These are phyloP conservation scores for Melanchra persicariae DNA, from an alignment of 2,888 invertebrate species.

Conservation along the genomic window DNA sequence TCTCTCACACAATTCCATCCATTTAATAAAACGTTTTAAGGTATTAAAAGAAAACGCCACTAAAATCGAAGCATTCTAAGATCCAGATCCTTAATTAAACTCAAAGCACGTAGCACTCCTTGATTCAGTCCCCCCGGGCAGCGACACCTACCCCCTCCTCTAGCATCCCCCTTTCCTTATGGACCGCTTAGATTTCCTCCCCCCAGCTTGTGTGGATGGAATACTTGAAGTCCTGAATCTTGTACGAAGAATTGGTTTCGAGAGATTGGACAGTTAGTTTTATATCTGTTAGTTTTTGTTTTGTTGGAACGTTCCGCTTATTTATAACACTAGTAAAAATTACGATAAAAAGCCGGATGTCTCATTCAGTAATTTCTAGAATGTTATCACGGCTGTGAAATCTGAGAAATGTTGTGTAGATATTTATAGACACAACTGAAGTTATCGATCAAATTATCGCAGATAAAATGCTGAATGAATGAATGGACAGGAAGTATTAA, in stretches of 20 bases:
- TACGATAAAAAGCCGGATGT: not conserved
- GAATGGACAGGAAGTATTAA: conserved; percentile 4
- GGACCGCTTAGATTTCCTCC: conserved; percentile 90
- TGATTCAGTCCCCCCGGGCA: conserved; percentile 88
- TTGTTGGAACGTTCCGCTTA: conserved; percentile 19
- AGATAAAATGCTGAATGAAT: conserved; percentile 17
- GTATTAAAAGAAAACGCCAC: conserved; percentile 87
- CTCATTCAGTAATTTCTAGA: not conserved
- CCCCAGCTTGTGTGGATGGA: conserved; percentile 88
- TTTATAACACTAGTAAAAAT: not conserved
- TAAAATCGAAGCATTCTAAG: conserved; percentile 89
- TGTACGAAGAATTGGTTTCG: conserved; percentile 88
- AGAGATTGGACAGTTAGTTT: conserved; percentile 86
- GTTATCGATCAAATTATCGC: conserved; percentile 28
- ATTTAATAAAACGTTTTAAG: conserved; percentile 70
- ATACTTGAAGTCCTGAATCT: conserved; percentile 89
- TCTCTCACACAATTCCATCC: conserved; percentile 61
- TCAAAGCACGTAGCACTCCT: conserved; percentile 89
- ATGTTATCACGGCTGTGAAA: conserved; percentile 3
- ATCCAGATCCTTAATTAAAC: conserved; percentile 89
- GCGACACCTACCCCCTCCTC: conserved; percentile 73
- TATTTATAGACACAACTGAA: not conserved
- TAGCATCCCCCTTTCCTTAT: conserved; percentile 84
- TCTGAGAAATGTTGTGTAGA: not conserved
- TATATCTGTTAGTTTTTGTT: conserved; percentile 76